Evolutionary conservation across 2,113 vertebrate species (phyloP).

Genomic region (Asarcornis scutulata): DNA sequence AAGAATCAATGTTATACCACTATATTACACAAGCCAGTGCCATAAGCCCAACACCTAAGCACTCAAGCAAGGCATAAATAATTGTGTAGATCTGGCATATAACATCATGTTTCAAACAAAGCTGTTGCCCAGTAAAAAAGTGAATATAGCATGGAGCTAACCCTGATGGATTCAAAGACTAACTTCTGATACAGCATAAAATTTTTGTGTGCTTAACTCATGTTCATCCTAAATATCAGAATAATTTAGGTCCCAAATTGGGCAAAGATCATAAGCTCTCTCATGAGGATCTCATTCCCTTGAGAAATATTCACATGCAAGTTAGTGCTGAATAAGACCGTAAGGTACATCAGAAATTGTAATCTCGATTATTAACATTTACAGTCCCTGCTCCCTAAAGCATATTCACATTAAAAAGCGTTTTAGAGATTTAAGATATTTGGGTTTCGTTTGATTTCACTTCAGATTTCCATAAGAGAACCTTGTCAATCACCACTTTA

Average conservation of each 20-base stretch:
- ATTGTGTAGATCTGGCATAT: not conserved
- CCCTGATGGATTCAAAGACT: not conserved
- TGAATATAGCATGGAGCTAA: not conserved
- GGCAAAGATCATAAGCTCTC: not conserved
- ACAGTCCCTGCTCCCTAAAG: not conserved
- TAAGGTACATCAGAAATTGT: not conserved
- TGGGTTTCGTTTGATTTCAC: not conserved
- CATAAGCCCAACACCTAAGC: not conserved
- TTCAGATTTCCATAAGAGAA: not conserved
- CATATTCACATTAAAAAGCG: not conserved
- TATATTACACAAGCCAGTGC: not conserved
- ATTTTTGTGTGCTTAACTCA: not conserved
- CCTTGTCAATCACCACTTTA: not conserved
- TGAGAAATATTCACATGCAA: not conserved
- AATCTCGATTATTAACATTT: not conserved
- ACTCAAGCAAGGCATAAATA: not conserved
- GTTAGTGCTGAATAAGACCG: not conserved
- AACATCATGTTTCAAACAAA: not conserved
- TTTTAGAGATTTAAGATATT: not conserved
- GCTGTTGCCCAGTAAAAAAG: not conserved
- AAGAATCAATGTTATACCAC: not conserved
- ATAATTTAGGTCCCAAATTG: not conserved
- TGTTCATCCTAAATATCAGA: not conserved
- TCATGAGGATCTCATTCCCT: not conserved
- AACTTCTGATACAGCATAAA: not conserved